Base-by-base conservation (phyloP, 2,113 vertebrate species). In the Nematolebias whitei region DNA sequence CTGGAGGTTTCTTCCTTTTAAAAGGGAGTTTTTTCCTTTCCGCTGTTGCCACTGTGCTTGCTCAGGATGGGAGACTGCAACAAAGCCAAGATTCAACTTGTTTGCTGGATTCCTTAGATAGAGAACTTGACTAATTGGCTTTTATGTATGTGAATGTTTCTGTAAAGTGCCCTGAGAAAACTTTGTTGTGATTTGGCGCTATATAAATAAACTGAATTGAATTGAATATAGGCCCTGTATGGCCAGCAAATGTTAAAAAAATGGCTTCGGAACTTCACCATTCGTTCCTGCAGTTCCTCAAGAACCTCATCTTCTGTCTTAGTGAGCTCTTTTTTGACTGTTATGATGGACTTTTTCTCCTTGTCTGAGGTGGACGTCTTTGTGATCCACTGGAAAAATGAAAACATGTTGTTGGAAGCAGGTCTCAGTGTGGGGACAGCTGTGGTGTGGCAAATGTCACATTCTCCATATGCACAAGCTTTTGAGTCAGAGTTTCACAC, bases 211-310 rank as follows among this genome's bases (percentile, higher is more conserved):
- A n/a, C n/a, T n/a, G n/a, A n/a, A n/a, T n/a, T n/a, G n/a, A n/a
- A n/a, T n/a, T n/a, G n/a, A n/a, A n/a, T n/a, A n/a, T n/a, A 49
- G 24, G 59, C 29, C 20, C 22, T n/a, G 32, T 13, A 49, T 12
- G 49, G 45, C 44, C 19, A 49, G n/a, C n/a, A n/a, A n/a, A 60
- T 47, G 40, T 60, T 60, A 12, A 60, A 60, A 20, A 60, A 12
- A 20, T 60, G 26, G 41, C 23, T 12, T 5, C 18, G 40, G 23
- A 57, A 57, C 40, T 41, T 38, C 38, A 57, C 13, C 15, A 23
- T 38, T 20, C 20, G 22, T 20, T 57, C 55, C 39, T 57, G 43
- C 24, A 60, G 47, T 32, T 47, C 43, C 19, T 11, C 32, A 43
- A 29, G 19, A 23, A 41, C 19, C 12, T 60, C 41, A 5, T 47